Evolutionary conservation across 37 sponge, comb jelly and placozoan species (phyloP), one percentile per base, ranked within the genome.

Genomic region (Crambe crambe): DNA sequence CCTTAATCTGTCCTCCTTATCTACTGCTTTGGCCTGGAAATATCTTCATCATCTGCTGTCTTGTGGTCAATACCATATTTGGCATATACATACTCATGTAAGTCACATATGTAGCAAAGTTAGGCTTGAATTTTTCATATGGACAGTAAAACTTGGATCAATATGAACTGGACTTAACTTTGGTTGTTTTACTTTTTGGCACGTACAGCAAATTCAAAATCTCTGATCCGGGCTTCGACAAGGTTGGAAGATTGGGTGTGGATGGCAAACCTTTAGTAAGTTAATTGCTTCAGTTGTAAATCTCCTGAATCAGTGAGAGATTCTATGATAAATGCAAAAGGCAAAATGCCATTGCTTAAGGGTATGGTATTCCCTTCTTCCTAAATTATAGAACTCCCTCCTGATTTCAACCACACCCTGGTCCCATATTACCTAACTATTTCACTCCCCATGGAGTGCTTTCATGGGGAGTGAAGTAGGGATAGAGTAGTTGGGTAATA

Each of bases 171-270:
- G 6, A 62, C 23, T 21, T 25, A 62, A 47, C 51, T 47, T 47
- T 47, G 51, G 51, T 47, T 47, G 10, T 47, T 47, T 47, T 12
- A 15, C 6, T 66, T 1, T 27, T 66, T 4, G 20, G 31, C n/a
- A n/a, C n/a, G 68, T 18, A 71, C 57, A 73, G 74, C 31, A 73
- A 73, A 12, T 56, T 73, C 34, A 77, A 64, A 29, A n/a, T 21
- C 51, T 59, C 80, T 58, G 80, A 80, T 69, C 80, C 80, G 36
- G 80, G 80, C 1, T 39, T 59, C 51, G 80, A 80, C 25, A 80
- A 23, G 51, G 68, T 54, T 34, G 84, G 84, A 37, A 83, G 40
- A 56, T 62, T 44, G 17, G 63, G 56, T 17, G 44, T 31, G 0
- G 83, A 82, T 73, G 83, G 74, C 1, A 64, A 36, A 23, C 80